phyloP scores from a whole-genome alignment of 2,113 vertebrate species.

The Numida meleagris region DNA sequence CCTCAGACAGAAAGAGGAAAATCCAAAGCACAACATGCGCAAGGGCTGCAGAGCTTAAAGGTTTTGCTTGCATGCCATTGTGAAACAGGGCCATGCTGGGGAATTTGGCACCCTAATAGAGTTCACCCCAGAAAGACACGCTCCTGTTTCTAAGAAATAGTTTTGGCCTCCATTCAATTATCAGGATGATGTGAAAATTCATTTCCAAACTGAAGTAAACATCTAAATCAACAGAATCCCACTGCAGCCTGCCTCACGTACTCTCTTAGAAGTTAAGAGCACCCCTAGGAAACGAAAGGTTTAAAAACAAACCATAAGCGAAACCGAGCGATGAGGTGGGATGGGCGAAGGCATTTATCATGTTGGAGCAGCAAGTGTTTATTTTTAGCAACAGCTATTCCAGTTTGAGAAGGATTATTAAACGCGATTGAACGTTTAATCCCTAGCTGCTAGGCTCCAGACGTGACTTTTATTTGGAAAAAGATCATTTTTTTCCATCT shows the following conservation, averaged over 20 bases:
- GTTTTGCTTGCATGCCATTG: background rate
- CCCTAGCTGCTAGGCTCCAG: background rate
- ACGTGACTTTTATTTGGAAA: background rate
- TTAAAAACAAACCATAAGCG: background rate
- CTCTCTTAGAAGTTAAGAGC: background rate
- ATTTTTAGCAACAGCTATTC: background rate
- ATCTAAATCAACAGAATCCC: background rate
- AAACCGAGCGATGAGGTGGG: background rate
- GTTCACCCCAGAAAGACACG: background rate
- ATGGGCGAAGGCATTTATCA: background rate
- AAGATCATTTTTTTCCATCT: background rate
- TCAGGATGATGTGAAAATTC: background rate
- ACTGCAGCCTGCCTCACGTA: background rate
- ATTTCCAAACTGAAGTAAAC: background rate
- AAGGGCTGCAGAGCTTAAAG: background rate
- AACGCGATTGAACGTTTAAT: constrained; percentile 18
- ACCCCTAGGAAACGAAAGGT: constrained; percentile 4
- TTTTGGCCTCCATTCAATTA: background rate
- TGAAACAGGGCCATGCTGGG: background rate
- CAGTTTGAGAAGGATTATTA: background rate
- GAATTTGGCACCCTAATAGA: background rate
- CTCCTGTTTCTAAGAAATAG: background rate
- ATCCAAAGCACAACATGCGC: background rate
- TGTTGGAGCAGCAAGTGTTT: background rate
- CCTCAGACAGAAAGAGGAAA: background rate